A percentile compares a stretch with the other conserved stretches of the same genome.
Evolutionary conservation across 2,113 vertebrate species (phyloP).

Genomic region (Jacana jacana): DNA sequence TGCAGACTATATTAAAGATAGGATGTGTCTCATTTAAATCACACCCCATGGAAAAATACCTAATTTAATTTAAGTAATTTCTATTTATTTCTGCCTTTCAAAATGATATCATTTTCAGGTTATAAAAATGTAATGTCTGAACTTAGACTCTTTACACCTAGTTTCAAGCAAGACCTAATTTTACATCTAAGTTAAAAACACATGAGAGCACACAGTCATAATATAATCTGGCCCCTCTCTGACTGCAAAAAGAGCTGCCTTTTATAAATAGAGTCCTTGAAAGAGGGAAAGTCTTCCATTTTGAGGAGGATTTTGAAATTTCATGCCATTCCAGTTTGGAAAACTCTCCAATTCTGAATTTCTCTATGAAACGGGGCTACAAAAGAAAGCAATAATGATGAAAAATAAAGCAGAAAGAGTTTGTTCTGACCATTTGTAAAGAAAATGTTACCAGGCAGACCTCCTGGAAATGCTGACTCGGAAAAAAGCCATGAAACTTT

Average conservation of each 20-base stretch:
- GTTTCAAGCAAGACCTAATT: conserved; percentile 15
- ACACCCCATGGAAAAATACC: background rate
- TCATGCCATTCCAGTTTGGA: background rate
- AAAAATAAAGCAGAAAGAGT: background rate
- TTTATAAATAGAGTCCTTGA: conserved; percentile 10
- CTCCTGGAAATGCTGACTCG: background rate
- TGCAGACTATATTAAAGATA: background rate
- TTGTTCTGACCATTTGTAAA: background rate
- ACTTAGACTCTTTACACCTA: background rate
- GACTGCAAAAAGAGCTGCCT: background rate
- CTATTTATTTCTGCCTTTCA: conserved; percentile 24
- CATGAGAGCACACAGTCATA: background rate
- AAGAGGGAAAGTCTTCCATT: background rate
- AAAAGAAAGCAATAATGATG: background rate
- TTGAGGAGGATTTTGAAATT: conserved; percentile 13
- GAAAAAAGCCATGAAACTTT: background rate
- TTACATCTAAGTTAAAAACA: conserved; percentile 23
- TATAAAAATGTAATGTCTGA: conserved; percentile 22
- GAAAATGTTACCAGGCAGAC: background rate
- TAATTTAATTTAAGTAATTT: conserved; percentile 27
- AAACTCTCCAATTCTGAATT: background rate
- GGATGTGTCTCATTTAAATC: background rate
- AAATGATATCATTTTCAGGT: background rate
- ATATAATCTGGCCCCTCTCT: background rate
- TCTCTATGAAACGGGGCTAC: background rate